Base-by-base conservation (phyloP, 2,888 invertebrate species). In the Bellardia bayeri region DNA sequence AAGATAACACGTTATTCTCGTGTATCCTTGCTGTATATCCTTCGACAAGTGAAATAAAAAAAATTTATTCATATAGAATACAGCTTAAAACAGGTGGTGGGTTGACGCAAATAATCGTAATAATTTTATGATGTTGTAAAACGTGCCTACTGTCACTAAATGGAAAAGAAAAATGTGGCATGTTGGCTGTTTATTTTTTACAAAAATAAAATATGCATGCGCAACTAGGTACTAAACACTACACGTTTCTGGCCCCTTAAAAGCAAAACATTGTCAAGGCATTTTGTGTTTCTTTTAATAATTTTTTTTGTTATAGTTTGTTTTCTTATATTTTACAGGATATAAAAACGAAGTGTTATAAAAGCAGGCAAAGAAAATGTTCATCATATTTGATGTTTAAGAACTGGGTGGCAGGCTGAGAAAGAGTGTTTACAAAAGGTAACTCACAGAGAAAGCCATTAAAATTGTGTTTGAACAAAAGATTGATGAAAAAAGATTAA, bases 1-100 rank as follows among this genome's bases (percentile, higher is more conserved):
- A 89, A 90, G 92, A 90, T 92, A 91, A 91, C 90, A 87, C 69
- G 80, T 81, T 71, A 80, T 83, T 76, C 75, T 66, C 14, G 58
- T 83, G 64, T 80, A 87, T 61, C 84, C 84, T 84, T 84, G 72
- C 11, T 45, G 61, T 58, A 76, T 69, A 82, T 78, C 83, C 83
- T 83, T 78, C 71, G 83, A 78, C 71, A 83, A 78, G 64, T 78
- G n/a, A 63, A 69, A 69, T 40, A 56, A 61, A 42, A 51, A 51
- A 13, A 45, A 3, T 37, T 3, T 37, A 6, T 37, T 37, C 6
- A 66, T 45, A 66, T 23, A 78, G 56, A 61, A 51, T 58, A 49
- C 37, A 64, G 40, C 58, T 66, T 72, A 11, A 76, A 75, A 69
- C 74, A 71, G 82, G 81, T 81, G 51, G 80, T 45, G 86, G 64